Evolutionary conservation across 2,888 invertebrate species (phyloP).

Genomic region (Scaptomyza parva): DNA sequence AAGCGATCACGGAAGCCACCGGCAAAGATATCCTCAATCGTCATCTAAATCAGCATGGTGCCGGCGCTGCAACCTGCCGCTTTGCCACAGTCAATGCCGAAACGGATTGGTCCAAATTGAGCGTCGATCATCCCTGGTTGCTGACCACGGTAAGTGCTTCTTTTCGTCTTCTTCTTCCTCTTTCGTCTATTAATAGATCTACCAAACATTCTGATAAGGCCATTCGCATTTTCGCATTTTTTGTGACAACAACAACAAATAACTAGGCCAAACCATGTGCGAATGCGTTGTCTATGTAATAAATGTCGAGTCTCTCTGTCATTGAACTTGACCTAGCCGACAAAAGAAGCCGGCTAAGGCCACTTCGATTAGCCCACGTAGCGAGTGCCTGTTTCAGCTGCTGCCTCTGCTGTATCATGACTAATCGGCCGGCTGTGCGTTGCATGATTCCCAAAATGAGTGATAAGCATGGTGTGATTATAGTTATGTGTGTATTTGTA

Average conservation of each 20-base stretch:
- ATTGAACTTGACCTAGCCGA: conserved; percentile 52
- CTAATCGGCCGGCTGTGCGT: conserved; percentile 51
- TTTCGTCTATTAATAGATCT: too few species aligned
- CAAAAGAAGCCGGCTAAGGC: conserved; percentile 35
- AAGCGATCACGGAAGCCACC: conserved; percentile 97
- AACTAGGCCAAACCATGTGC: conserved; percentile 29
- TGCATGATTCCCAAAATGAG: conserved; percentile 35
- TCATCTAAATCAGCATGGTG: conserved; percentile 89
- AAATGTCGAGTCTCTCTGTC: conserved; percentile 7
- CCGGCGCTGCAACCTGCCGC: conserved; percentile 90
- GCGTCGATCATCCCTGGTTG: conserved; percentile 94
- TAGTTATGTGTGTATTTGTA: not conserved
- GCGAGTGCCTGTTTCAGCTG: conserved; percentile 24
- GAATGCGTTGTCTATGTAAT: too few species aligned
- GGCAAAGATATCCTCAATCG: conserved; percentile 97
- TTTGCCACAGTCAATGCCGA: conserved; percentile 92
- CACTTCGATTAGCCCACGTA: conserved; percentile 59
- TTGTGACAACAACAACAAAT: not conserved
- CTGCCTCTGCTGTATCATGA: conserved; percentile 47
- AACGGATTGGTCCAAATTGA: conserved; percentile 91
- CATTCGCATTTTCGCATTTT: not conserved
- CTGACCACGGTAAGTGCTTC: conserved; percentile 87
- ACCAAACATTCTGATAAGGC: conserved; percentile 33
- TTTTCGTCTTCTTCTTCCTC: too few species aligned
- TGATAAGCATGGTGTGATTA: conserved; percentile 64